These are phyloP conservation scores for Venusia cambrica DNA, from an alignment of 2,888 invertebrate species.

Conservation along the genomic window DNA sequence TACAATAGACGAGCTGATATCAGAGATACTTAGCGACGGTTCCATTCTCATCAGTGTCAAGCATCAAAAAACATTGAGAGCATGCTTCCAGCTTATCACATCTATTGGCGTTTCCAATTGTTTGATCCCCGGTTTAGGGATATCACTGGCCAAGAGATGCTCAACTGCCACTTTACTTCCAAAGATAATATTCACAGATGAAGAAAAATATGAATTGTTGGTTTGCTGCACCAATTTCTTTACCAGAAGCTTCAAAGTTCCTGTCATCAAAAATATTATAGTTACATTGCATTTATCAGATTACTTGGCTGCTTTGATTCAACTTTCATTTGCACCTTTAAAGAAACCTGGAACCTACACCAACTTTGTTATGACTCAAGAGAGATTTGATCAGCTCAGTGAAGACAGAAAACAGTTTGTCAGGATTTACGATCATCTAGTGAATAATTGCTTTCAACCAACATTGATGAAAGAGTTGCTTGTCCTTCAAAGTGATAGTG, in stretches of 20 bases:
- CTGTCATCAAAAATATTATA: slow-evolving; percentile 79
- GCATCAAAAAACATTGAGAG: slow-evolving; percentile 83
- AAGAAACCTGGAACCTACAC: slow-evolving; percentile 77
- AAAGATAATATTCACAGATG: slow-evolving; percentile 58
- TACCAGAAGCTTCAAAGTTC: slow-evolving; percentile 64
- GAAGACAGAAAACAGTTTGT: slow-evolving; percentile 75
- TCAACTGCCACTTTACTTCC: slow-evolving; percentile 49
- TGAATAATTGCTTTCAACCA: slow-evolving; percentile 80
- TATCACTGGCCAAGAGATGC: slow-evolving; percentile 69
- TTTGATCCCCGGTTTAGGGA: slow-evolving; percentile 84
- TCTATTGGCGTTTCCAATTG: slow-evolving; percentile 85
- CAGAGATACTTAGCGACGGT: slow-evolving; percentile 47
- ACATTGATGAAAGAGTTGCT: slow-evolving; percentile 86
- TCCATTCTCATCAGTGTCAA: slow-evolving; percentile 82
- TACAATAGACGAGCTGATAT: slow-evolving; percentile 60
- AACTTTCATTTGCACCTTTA: slow-evolving; percentile 84
- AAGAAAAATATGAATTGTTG: slow-evolving; percentile 74
- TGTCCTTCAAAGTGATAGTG: slow-evolving; percentile 78
- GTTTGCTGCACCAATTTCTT: slow-evolving; percentile 73
- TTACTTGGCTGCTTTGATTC: slow-evolving; percentile 85
- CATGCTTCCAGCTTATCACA: slow-evolving; percentile 82
- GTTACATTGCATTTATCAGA: slow-evolving; percentile 80
- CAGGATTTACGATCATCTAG: slow-evolving; percentile 70
- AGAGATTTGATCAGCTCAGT: slow-evolving; percentile 73
- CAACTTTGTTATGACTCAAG: slow-evolving; percentile 77